phyloP scores from a whole-genome alignment of 2,797 vertebrate species.

The Sebastes ruberrimus region DNA sequence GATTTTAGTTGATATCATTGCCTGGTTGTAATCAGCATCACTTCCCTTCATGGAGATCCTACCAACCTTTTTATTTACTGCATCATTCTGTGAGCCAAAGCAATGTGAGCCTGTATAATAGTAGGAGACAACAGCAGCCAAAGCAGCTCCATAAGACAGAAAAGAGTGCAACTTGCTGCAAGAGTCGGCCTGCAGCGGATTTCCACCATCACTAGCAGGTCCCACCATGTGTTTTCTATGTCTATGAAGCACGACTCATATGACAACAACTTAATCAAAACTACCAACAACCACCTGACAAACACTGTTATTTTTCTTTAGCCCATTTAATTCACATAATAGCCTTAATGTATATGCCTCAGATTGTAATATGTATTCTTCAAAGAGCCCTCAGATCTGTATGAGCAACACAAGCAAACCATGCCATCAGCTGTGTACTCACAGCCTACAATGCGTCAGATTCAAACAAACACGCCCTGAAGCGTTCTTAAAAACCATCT shows the following conservation, averaged over 20 bases:
- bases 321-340: not conserved
- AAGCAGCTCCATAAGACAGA: slow-evolving; percentile 24
- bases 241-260: not conserved
- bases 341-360: not conserved
- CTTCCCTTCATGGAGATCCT: slow-evolving; percentile 13
- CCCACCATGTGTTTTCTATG: not conserved
- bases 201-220: slow-evolving; percentile 17
- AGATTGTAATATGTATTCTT: not conserved
- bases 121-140: slow-evolving; percentile 18
- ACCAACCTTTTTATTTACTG: slow-evolving; percentile 21
- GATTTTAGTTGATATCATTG: slow-evolving; percentile 12
- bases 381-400: slow-evolving; percentile 8
- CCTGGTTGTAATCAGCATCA: slow-evolving; percentile 20
- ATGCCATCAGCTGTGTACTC: slow-evolving; percentile 3
- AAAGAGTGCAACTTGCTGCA: slow-evolving; percentile 46
- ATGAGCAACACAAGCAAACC: not conserved
- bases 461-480: slow-evolving; percentile 5
- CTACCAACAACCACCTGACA: not conserved
- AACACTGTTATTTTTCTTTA: not conserved
- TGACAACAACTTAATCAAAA: not conserved
- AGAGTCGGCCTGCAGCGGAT: slow-evolving; percentile 38
- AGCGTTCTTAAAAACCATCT: not conserved
- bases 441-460: slow-evolving; percentile 5
- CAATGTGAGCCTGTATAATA: slow-evolving; percentile 18
- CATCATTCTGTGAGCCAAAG: slow-evolving; percentile 7